These are phyloP conservation scores for Sarotherodon lohbergeri DNA, from an alignment of 2,113 vertebrate species.

Conservation along the genomic window DNA sequence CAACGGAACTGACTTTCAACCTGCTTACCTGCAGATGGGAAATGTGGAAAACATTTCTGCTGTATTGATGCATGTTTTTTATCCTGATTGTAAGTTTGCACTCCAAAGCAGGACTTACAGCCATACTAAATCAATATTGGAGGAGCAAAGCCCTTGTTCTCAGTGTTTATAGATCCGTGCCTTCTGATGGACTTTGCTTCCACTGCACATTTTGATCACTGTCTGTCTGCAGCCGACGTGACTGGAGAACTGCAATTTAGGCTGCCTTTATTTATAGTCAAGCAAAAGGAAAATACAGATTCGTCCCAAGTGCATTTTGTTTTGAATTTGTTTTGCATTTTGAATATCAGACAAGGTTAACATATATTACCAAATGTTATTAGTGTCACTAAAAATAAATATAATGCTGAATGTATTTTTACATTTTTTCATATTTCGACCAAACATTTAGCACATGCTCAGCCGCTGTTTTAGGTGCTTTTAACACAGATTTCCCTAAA, in stretches of 20 bases:
- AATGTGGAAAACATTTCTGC: constrained; percentile 41
- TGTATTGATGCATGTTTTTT: constrained; percentile 47
- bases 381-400: background rate
- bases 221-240: constrained; percentile 56
- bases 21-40: constrained; percentile 32
- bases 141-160: constrained; percentile 59
- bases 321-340: background rate
- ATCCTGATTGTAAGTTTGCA: constrained; percentile 55
- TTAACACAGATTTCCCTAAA: background rate
- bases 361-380: background rate
- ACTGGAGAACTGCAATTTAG: constrained; percentile 36
- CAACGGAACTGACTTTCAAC: background rate
- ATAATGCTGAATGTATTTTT: background rate
- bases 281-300: background rate
- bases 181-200: constrained; percentile 58
- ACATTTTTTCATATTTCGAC: background rate
- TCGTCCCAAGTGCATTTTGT: background rate
- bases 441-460: background rate
- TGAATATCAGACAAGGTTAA: background rate
- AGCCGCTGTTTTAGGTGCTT: background rate
- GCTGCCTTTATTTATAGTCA: constrained; percentile 13
- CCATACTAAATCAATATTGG: constrained; percentile 66
- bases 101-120: constrained; percentile 60
- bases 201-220: constrained; percentile 59
- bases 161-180: constrained; percentile 58